phyloP scores from a whole-genome alignment of 2,888 invertebrate genomes.

The Scaptomyza flava region DNA sequence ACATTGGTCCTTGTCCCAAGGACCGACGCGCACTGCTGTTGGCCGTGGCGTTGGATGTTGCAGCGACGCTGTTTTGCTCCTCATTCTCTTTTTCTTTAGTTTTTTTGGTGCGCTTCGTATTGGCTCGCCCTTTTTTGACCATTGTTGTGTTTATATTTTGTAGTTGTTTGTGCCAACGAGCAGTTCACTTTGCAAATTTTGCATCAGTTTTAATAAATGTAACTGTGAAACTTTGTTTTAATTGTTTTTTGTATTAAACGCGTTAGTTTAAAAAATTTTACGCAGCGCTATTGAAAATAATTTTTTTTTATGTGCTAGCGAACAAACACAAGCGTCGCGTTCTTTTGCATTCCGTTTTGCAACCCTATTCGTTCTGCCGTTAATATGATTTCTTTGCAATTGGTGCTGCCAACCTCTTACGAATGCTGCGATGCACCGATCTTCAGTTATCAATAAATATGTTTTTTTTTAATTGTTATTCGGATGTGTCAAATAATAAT shows the following conservation, averaged over 20 bases:
- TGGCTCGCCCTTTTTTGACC: conserved; percentile 38
- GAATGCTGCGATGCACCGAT: conserved; percentile 13
- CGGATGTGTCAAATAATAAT: background rate
- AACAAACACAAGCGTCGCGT: conserved; percentile 67
- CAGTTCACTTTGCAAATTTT: conserved; percentile 8
- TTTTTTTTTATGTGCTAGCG: conserved; percentile 28
- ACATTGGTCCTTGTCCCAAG: conserved; percentile 75
- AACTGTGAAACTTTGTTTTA: background rate
- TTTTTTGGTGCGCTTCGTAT: conserved; percentile 69
- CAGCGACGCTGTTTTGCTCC: conserved; percentile 39
- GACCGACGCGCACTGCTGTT: background rate
- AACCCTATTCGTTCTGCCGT: conserved; percentile 59
- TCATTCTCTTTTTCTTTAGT: conserved; percentile 70
- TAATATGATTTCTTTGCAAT: conserved; percentile 36
- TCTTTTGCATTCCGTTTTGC: conserved; percentile 52
- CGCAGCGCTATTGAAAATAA: conserved; percentile 8
- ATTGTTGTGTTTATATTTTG: conserved; percentile 24
- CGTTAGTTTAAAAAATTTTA: conserved; percentile 24
- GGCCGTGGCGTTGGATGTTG: background rate
- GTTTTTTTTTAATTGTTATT: background rate
- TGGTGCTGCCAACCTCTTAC: conserved; percentile 27
- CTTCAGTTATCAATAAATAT: background rate
- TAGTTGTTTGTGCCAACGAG: conserved; percentile 7
- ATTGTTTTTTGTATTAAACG: background rate
- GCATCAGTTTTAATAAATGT: conserved; percentile 4